A percentile compares a stretch with the other conserved stretches of the same genome.
Evolutionary conservation across 2,888 invertebrate species (phyloP).

Genomic region (Xylophagus ater): DNA sequence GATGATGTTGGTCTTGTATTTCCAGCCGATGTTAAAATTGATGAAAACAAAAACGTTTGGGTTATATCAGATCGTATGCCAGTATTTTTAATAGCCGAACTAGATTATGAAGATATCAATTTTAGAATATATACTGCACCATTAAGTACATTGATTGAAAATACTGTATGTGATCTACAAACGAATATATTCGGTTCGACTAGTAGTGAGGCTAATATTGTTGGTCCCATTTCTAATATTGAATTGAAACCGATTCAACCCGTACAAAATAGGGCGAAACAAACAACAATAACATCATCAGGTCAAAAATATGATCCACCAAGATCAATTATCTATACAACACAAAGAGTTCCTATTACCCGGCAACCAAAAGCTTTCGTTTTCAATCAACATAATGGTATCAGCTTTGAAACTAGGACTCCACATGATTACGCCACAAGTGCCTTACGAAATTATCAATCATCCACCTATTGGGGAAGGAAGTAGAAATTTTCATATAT

Average conservation of each 20-base stretch:
- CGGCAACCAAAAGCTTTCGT: constrained; percentile 34
- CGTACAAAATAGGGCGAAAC: neutral
- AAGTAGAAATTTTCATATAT: no score
- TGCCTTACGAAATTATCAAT: constrained; percentile 28
- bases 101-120: constrained; percentile 66
- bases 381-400: constrained; percentile 37
- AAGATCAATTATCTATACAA: constrained; percentile 13
- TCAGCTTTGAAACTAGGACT: constrained; percentile 32
- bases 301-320: neutral
- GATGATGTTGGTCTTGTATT: constrained; percentile 68
- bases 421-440: constrained; percentile 31
- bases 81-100: constrained; percentile 54
- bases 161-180: constrained; percentile 59
- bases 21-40: constrained; percentile 69
- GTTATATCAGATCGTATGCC: constrained; percentile 76
- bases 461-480: no score
- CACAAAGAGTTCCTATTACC: constrained; percentile 19
- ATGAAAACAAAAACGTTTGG: constrained; percentile 60
- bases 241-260: neutral
- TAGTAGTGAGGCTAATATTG: constrained; percentile 22
- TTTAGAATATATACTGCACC: constrained; percentile 65
- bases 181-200: constrained; percentile 26
- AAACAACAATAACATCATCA: neutral
- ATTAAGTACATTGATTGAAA: constrained; percentile 51
- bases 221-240: no score